Evolutionary conservation across 2,797 vertebrate genomes (phyloP).

Genomic region (Sarcophilus harrisii): DNA sequence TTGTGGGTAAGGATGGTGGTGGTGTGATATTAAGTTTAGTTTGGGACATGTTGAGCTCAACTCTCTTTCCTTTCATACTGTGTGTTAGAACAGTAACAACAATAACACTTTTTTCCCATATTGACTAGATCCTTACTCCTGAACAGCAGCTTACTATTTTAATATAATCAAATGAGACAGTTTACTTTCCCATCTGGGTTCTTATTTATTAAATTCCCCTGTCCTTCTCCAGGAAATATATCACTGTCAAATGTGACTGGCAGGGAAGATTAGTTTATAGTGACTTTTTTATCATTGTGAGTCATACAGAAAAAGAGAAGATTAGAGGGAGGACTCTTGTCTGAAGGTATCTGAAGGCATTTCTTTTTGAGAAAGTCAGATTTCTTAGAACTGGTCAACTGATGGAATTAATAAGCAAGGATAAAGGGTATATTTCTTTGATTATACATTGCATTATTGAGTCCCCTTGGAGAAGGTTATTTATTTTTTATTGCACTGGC

Average conservation of each 20-base stretch:
- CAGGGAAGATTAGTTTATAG: constrained; percentile 14
- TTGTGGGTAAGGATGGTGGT: neutral
- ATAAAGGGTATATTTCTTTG: constrained; percentile 13
- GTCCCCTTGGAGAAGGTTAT: neutral
- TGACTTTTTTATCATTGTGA: constrained; percentile 22
- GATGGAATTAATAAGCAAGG: constrained; percentile 49
- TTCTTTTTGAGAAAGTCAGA: constrained; percentile 48
- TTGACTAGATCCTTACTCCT: neutral
- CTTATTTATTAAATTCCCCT: constrained; percentile 57
- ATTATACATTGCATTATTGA: neutral
- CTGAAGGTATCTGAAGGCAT: constrained; percentile 20
- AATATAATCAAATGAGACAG: constrained; percentile 55
- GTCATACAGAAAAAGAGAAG: neutral
- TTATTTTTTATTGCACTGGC: constrained; percentile 14
- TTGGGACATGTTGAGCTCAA: neutral
- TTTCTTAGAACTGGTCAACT: neutral
- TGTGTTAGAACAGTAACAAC: neutral
- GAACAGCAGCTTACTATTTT: neutral
- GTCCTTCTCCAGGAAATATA: constrained; percentile 2
- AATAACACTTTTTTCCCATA: neutral
- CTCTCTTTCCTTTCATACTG: neutral
- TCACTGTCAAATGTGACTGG: neutral
- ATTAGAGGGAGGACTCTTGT: neutral
- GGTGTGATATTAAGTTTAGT: neutral
- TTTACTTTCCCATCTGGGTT: neutral